phyloP scores from a whole-genome alignment of 1,140 invertebrate species.

The Leptestheria dahalacensis region DNA sequence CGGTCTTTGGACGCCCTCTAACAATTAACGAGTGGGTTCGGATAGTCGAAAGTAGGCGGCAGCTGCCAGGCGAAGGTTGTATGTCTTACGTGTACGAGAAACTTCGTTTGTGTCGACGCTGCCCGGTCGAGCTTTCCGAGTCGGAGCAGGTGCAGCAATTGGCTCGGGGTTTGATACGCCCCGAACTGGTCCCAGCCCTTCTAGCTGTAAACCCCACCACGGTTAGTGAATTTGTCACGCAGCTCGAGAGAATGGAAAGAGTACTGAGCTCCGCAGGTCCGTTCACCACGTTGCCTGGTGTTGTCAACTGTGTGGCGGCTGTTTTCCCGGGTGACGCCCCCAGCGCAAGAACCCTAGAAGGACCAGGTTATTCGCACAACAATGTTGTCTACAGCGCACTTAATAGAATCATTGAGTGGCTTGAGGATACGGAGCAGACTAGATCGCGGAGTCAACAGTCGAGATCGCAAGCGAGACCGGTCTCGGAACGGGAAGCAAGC shows the following conservation, averaged over 20 bases:
- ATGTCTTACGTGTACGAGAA: constrained; percentile 7
- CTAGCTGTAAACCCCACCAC: neutral
- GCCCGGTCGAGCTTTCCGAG: neutral
- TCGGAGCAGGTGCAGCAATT: neutral
- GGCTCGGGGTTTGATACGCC: constrained; percentile 4
- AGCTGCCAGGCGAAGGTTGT: neutral
- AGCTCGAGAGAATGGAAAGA: neutral
- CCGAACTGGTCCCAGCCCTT: constrained; percentile 2
- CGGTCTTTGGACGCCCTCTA: neutral
- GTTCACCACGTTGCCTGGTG: neutral
- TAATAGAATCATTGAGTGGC: neutral
- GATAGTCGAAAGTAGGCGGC: neutral
- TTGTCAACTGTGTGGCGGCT: neutral
- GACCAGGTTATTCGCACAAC: neutral
- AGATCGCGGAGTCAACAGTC: too few relatives aligned
- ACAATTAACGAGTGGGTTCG: constrained; percentile 1
- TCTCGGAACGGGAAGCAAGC: too few relatives aligned
- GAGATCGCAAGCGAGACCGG: too few relatives aligned
- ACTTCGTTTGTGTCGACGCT: neutral
- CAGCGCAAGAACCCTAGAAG: neutral
- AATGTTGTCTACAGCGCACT: neutral
- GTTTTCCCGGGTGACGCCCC: neutral
- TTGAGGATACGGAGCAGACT: neutral
- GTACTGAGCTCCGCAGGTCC: neutral
- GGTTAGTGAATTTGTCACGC: neutral